Evolutionary conservation across 30 jellyfish, hydroid and myxozoan species (phyloP).

Genomic region (Cassiopea xamachana): DNA sequence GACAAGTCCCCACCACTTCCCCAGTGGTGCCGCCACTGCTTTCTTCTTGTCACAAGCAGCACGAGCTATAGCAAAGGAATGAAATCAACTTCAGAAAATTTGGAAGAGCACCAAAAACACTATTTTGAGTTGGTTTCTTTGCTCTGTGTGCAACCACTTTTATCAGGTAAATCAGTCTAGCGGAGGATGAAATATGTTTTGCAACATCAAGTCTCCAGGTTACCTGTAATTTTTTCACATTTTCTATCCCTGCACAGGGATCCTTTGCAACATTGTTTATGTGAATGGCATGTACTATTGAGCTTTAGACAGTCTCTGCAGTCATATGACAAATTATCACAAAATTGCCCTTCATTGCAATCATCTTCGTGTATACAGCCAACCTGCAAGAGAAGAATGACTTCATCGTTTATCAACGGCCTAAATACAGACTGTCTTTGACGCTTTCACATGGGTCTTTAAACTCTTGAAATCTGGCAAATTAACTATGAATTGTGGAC

Average conservation of each 20-base stretch:
- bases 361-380: slow-evolving; percentile 48
- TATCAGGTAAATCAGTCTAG: not conserved
- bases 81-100: not conserved
- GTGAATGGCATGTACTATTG: slow-evolving; percentile 46
- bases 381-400: slow-evolving; percentile 21
- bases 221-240: slow-evolving; percentile 55
- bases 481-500: no score
- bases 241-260: slow-evolving; percentile 56
- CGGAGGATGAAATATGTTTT: not conserved
- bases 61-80: no score
- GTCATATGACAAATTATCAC: slow-evolving; percentile 48
- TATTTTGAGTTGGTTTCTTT: not conserved
- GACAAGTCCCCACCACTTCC: no score
- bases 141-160: not conserved
- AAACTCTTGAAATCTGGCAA: no score
- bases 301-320: slow-evolving; percentile 44
- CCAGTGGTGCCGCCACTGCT: no score
- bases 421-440: no score
- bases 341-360: slow-evolving; percentile 50
- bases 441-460: no score
- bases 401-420: no score
- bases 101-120: not conserved
- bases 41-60: no score
- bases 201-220: not conserved
- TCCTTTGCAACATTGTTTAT: slow-evolving; percentile 56